Evolutionary conservation across 2,797 vertebrate genomes (phyloP), one percentile per base, ranked within the genome.

Genomic region (Acanthiza pusilla): DNA sequence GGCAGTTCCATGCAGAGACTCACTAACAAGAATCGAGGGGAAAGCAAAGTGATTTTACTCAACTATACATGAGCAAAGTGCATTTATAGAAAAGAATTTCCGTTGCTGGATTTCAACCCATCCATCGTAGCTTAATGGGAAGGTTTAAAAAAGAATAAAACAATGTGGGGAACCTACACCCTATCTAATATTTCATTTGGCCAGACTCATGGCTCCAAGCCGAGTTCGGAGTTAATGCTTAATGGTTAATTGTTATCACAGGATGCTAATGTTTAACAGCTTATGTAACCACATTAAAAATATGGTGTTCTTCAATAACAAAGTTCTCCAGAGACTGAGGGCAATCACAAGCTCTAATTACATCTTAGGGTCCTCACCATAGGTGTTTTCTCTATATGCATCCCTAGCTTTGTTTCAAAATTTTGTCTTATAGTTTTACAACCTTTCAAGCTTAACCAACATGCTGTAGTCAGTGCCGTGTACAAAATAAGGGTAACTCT

Each of bases 1-100:
- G 32, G 34, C 26, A 85, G 29, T 20, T 76, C 34, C 75, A 76
- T n/a, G 26, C 23, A 85, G 38, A 78, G 14, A 45, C 16, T 68
- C 26, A 36, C 15, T 80, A 80, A 74, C 2, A 4, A 66, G 26
- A 55, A 45, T 3, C 0, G 0, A 71, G 22, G 25, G 55, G 27
- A 61, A 85, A 61, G 30, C 1, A 8, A 62, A 26, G 15, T 71
- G 26, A 66, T 71, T 85, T 85, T 85, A 42, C 10, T 57, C 2
- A 5, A 5, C 11, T 74, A 45, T 34, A 27, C 2, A 19, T 5
- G 10, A 71, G 7, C 7, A 80, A 86, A 88, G 10, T 47, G 16
- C 16, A 65, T 57, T 86, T 75, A 47, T 10, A 48, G 6, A 54
- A 84, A 53, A 79, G 1, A 34, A 66, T 65, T 47, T 42, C 8